Evolutionary conservation across 2,113 vertebrate genomes (phyloP).

Genomic region (Rattus rattus): DNA sequence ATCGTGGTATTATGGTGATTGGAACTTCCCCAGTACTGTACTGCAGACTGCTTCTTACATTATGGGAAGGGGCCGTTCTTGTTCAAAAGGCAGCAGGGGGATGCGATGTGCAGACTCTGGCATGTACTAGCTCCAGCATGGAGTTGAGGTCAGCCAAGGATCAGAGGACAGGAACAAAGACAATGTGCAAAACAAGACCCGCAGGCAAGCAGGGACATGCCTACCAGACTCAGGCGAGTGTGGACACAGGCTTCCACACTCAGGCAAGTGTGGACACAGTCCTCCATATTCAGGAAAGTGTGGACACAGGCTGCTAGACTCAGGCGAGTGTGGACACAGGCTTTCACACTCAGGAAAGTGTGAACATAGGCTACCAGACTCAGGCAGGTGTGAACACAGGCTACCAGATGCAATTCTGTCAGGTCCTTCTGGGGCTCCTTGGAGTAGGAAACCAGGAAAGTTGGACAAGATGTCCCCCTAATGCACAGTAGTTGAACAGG

Average conservation of each 20-base stretch:
- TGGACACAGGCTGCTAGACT: neutral
- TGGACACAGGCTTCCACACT: neutral
- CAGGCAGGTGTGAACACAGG: neutral
- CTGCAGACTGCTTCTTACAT: neutral
- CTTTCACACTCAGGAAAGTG: neutral
- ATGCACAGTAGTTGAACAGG: rapidly evolving
- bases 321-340: neutral
- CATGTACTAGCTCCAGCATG: no score
- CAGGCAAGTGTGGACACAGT: neutral
- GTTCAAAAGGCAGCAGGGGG: neutral
- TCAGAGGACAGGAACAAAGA: neutral
- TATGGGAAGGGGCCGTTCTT: neutral
- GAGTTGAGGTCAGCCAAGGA: neutral
- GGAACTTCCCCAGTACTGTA: rapidly evolving
- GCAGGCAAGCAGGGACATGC: neutral
- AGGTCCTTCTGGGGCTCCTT: neutral
- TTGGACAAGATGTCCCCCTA: neutral
- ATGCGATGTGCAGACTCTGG: rapidly evolving
- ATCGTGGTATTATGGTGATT: rapidly evolving
- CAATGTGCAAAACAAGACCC: neutral
- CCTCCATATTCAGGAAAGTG: neutral
- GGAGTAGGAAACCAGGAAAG: neutral
- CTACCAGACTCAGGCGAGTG: no score
- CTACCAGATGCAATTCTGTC: neutral
- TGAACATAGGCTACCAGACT: neutral